Base-by-base conservation (phyloP, 2,888 invertebrate genomes). In the Pammene aurita region DNA sequence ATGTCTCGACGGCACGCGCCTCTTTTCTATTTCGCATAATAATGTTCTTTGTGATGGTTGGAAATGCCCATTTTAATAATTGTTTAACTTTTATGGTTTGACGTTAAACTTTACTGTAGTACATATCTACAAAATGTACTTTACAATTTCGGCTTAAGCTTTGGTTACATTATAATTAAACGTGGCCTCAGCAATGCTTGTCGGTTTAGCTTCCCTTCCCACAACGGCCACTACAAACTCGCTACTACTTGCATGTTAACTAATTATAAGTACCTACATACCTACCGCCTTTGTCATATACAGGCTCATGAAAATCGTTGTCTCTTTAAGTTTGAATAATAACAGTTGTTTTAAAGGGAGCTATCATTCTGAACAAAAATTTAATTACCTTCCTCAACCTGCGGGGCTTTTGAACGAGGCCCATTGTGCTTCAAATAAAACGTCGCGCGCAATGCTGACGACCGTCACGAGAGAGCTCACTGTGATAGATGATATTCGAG, bases 401-500 rank as follows among this genome's bases (percentile, higher is more conserved):
- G 82, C 77, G 81, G 80, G 80, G 79, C 83, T 82, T 85, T 78
- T 78, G 69, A 65, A 65, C 69, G 81, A 81, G 83, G 75, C 80
- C 86, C 82, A 88, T 89, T 90, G 87, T 90, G 82, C 82, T 81
- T 86, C 81, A 83, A 88, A 90, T 90, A 90, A 90, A 91, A 91
- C 86, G 90, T 89, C 90, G 89, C 85, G 87, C 90, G 87, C 90
- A 89, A 85, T 88, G 89, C 86, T 84, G 85, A 79, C 81, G 88
- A 89, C 86, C 90, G 90, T 90, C 90, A 88, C 84, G 84, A 85
- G 87, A 88, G 88, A 90, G 87, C 89, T 88, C 88, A 85, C 87
- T 85, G 90, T 92, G 91, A 92, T 92, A 92, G 91, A 92, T 92
- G 92, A 92, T 91, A 91, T 92, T 92, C 89, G 84, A 88, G 92